phyloP scores from a whole-genome alignment of 1,140 invertebrate genomes.

The Daktulosphaira vitifoliae region DNA sequence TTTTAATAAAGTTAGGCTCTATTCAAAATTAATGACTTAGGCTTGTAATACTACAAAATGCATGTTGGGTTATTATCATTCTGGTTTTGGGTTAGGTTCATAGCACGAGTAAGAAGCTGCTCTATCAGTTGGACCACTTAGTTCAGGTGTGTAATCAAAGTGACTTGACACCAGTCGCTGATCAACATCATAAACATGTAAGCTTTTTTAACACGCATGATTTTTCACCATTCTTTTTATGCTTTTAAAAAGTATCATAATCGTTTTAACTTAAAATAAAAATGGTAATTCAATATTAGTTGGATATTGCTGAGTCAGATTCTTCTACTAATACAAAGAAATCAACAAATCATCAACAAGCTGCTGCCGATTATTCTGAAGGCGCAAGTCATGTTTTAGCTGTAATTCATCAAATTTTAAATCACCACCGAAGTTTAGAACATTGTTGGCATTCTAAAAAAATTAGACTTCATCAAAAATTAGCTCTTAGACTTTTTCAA shows the following conservation, averaged over 20 bases:
- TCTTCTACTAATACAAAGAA: slow-evolving; percentile 31
- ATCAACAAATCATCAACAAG: slow-evolving; percentile 50
- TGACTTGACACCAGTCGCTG: slow-evolving; percentile 47
- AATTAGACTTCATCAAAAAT: slow-evolving; percentile 84
- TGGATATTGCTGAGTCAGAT: slow-evolving; percentile 37
- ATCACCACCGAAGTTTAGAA: slow-evolving; percentile 84
- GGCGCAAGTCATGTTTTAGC: slow-evolving; percentile 80
- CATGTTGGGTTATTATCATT: slow-evolving; percentile 43
- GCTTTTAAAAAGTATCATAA: too few relatives aligned
- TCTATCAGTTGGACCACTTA: slow-evolving; percentile 90
- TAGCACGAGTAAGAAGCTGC: slow-evolving; percentile 91
- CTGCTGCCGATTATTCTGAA: slow-evolving; percentile 91
- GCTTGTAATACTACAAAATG: slow-evolving; percentile 38
- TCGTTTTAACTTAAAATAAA: too few relatives aligned
- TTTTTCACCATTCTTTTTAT: too few relatives aligned
- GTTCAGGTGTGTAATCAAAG: slow-evolving; percentile 88
- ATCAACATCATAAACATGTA: slow-evolving; percentile 60
- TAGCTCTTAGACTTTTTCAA: slow-evolving; percentile 87
- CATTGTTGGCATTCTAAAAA: slow-evolving; percentile 89
- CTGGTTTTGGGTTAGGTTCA: slow-evolving; percentile 59
- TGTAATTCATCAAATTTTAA: slow-evolving; percentile 88
- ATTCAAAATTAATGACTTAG: too few relatives aligned
- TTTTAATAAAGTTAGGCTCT: not conserved
- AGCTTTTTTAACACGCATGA: slow-evolving; percentile 38
- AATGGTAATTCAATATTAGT: slow-evolving; percentile 16